Evolutionary conservation across 1,140 invertebrate species (phyloP).

Genomic region (Drosophila carrolli): DNA sequence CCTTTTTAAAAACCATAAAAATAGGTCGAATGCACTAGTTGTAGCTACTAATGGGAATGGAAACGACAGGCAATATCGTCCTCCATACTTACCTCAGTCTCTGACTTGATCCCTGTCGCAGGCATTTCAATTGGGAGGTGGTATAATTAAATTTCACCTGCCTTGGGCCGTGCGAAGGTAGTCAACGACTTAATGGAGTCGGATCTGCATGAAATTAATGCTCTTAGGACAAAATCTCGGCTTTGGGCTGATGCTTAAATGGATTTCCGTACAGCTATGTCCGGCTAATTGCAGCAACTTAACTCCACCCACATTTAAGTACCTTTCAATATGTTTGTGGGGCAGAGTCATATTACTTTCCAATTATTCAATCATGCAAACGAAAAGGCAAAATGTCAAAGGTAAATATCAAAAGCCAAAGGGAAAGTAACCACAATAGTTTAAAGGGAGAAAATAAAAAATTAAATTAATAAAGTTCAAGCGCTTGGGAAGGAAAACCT

Average conservation of each 20-base stretch:
- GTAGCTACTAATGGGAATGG: constrained; percentile 17
- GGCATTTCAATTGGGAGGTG: constrained; percentile 38
- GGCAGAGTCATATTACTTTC: constrained; percentile 23
- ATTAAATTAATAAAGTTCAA: constrained; percentile 50
- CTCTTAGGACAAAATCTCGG: constrained; percentile 21
- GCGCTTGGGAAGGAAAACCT: constrained; percentile 3
- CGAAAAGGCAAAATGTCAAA: constrained; percentile 4
- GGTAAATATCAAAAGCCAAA: constrained; percentile 4
- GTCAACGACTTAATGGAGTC: constrained; percentile 45
- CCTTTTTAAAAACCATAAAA: too few relatives aligned
- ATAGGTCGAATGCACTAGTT: too few relatives aligned
- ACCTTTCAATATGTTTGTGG: not conserved
- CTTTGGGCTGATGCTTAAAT: constrained; percentile 19
- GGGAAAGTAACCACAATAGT: constrained; percentile 5
- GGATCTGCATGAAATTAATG: constrained; percentile 64
- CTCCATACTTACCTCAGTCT: not conserved
- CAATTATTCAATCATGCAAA: constrained; percentile 33
- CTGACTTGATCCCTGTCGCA: constrained; percentile 10
- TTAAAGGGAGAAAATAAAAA: constrained; percentile 26
- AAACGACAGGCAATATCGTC: constrained; percentile 7
- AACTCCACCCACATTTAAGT: not conserved
- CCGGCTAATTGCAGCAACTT: constrained; percentile 34
- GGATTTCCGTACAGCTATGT: constrained; percentile 18
- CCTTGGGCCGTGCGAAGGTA: constrained; percentile 28
- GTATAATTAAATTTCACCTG: constrained; percentile 72